Evolutionary conservation across 2,797 vertebrate genomes (phyloP).

Genomic region (Aeoliscus strigatus): DNA sequence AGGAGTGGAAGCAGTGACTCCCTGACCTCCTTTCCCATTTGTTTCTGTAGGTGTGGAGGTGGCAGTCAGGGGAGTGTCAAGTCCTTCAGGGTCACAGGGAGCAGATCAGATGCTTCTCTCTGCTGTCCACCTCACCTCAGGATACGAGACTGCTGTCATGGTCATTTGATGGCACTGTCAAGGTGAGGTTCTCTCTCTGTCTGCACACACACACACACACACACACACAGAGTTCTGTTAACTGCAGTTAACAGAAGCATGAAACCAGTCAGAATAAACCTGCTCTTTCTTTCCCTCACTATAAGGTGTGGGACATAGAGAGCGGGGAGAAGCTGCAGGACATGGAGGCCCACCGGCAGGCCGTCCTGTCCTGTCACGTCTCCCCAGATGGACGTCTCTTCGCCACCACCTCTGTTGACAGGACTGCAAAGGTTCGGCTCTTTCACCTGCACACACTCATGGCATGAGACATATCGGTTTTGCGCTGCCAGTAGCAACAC

Average conservation of each 20-base stretch:
- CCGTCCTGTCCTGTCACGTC: conserved; percentile 87
- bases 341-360: conserved; percentile 78
- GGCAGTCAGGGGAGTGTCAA: conserved; percentile 73
- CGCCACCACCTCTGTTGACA: conserved; percentile 88
- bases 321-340: conserved; percentile 79
- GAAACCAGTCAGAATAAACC: background rate
- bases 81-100: conserved; percentile 85
- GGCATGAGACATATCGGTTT: conserved; percentile 30
- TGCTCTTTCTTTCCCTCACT: background rate
- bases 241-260: no score
- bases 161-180: conserved; percentile 91
- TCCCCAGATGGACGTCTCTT: conserved; percentile 81
- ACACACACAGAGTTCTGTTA: background rate
- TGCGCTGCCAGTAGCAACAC: conserved; percentile 18
- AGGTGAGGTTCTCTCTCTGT: conserved; percentile 86
- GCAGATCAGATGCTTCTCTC: conserved; percentile 82
- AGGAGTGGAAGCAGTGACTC: no score
- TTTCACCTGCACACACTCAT: conserved; percentile 9
- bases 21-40: no score
- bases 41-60: conserved; percentile 86
- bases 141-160: conserved; percentile 78
- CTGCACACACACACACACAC: background rate
- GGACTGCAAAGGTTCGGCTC: conserved; percentile 86
- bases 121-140: conserved; percentile 66
- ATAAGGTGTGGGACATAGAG: conserved; percentile 82